These are phyloP conservation scores for Parasteatoda tepidariorum DNA, from an alignment of 1,140 invertebrate genomes.

Conservation along the genomic window DNA sequence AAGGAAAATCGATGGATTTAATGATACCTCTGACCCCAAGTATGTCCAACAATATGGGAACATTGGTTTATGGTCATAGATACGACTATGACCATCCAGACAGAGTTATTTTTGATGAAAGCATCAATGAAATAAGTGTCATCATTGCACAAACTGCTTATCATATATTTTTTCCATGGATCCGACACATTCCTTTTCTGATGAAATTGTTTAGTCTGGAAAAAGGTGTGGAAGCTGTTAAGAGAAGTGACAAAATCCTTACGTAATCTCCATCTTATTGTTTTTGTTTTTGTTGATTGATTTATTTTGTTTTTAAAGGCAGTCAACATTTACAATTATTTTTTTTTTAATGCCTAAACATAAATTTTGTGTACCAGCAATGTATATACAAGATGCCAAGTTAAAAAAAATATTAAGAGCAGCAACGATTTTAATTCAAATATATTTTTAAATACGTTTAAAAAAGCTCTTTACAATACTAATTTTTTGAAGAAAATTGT, in stretches of 20 bases:
- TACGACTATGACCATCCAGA: slow-evolving; percentile 58
- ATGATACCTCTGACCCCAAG: slow-evolving; percentile 35
- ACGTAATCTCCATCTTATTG: too few relatives aligned
- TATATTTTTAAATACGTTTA: too few relatives aligned
- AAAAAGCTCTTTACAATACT: too few relatives aligned
- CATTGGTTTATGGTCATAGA: slow-evolving; percentile 55
- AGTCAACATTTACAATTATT: too few relatives aligned
- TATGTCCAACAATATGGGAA: slow-evolving; percentile 62
- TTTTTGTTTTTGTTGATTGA: too few relatives aligned
- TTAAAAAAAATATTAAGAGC: too few relatives aligned
- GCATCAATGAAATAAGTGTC: background rate
- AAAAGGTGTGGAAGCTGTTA: background rate
- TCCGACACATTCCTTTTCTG: slow-evolving; percentile 15
- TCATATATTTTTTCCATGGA: slow-evolving; percentile 50
- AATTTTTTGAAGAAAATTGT: too few relatives aligned
- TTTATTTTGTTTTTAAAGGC: too few relatives aligned
- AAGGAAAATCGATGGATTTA: slow-evolving; percentile 47
- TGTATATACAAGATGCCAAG: too few relatives aligned
- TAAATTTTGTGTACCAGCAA: too few relatives aligned
- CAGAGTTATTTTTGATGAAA: slow-evolving; percentile 34
- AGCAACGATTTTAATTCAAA: too few relatives aligned
- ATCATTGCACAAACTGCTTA: background rate
- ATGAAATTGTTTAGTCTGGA: background rate
- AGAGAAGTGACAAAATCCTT: background rate
- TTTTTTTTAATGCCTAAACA: too few relatives aligned